Base-by-base conservation (phyloP, 1,140 invertebrate genomes). In the Rhyzopertha dominica region DNA sequence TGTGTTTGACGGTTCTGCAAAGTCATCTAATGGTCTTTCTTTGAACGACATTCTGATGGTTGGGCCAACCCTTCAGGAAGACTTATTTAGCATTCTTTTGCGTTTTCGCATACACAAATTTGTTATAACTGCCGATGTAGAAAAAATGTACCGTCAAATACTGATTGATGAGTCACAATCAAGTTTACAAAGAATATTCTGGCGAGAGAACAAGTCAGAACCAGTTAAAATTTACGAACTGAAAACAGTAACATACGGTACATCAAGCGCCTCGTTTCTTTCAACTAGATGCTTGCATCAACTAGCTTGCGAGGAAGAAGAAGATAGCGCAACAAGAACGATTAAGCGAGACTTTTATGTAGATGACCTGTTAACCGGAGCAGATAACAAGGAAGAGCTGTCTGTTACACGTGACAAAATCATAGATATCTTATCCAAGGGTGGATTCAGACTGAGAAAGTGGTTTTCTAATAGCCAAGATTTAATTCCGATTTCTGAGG, bases 31-130 rank as follows among this genome's bases (percentile, higher is more conserved):
- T 2, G 20, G 18, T 28, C 32, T 28, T 10, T 59, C 55, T 1
- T 35, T 70, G 0, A 71, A 71, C 51, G 52, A 69, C 12, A 26
- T 18, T 2, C 37, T 60, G 13, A 30, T 47, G 0, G 22, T 38
- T 0, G 58, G 58, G 10, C 40, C 53, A 4, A 39, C 26, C 2
- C 18, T 54, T 5, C 44, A 47, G 35, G 12, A 16, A 14, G 34
- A 51, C 13, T 12, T 47, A 13, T 3, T 17, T 19, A 7, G 23
- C 10, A 19, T 54, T n/a, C 18, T 47, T 4, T 7, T 40, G 0
- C 12, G 12, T 13, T 50, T 38, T 38, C 20, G 43, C 3, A 19
- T 37, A 14, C 14, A 47, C 34, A 10, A 7, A 0, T 41, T 47
- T 26, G 36, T 3, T 43, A 52, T 61, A 18, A 38, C 51, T 1